Base-by-base conservation (phyloP, 2,113 vertebrate species). In the Phyllostomus discolor region DNA sequence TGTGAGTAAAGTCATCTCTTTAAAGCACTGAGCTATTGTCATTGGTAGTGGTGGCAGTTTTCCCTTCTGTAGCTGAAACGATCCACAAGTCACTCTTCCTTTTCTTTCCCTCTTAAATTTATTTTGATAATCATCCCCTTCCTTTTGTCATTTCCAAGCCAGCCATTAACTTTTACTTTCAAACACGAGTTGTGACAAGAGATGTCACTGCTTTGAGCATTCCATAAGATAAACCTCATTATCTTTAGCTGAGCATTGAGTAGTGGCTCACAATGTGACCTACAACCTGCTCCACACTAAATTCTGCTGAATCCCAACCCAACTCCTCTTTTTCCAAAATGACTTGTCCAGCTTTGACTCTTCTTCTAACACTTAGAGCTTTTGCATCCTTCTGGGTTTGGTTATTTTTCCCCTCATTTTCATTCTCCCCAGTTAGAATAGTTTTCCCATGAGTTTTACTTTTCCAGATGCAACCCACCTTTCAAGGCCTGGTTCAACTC, bases 11-110 rank as follows among this genome's bases (percentile, higher is more conserved):
- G 46, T 41, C 50, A 16, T 64, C 59, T 64, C 76, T 31, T 12
- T 10, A 50, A 64, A 54, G 15, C 15, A 16, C 33, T 16, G 17
- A 24, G 22, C 17, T 62, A 15, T 1, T 31, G 26, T 31, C 0
- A 1, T 26, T 15, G 20, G 66, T 0, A 11, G 24, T 0, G 1
- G 8, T 5, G 8, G 24, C 1, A 35, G 50, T 28, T 75, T 73
- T 83, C 31, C 20, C 41, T 78, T 24, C 41, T 73, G 28, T 33
- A 19, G 14, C 22, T 76, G 31, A 89, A 90, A 50, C 41, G 31
- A 91, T 20, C 43, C 28, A 76, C 1, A 72, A 46, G 57, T n/a
- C 41, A 38, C 11, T 64, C n/a, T 70, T 67, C 41, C 48, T 88
- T 73, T 80, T 64, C 14, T 46, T 66, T 86, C 28, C 50, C 76